Percentiles rank a stretch among this genome's conserved stretches.
These are phyloP conservation scores for Cathartes aura DNA, from an alignment of 2,113 vertebrate genomes.

Conservation along the genomic window DNA sequence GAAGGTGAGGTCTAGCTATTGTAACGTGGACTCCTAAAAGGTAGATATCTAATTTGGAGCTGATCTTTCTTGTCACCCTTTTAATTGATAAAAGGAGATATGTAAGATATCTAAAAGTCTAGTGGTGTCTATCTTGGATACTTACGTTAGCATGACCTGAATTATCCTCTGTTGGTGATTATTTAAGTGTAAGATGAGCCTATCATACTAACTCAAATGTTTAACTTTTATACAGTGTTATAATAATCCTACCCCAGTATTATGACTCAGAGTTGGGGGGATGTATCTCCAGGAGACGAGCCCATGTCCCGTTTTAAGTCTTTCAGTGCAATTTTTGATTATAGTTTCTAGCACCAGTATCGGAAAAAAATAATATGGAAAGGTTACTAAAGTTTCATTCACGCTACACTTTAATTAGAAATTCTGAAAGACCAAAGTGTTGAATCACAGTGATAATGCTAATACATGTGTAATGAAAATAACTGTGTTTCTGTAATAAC, in stretches of 20 bases:
- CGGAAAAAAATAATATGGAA: neutral
- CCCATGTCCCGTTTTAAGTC: neutral
- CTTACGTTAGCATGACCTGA: neutral
- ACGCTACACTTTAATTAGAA: neutral
- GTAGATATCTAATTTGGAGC: neutral
- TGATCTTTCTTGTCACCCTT: neutral
- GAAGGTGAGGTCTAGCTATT: neutral
- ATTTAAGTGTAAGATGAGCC: neutral
- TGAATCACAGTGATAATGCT: neutral
- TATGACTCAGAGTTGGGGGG: neutral
- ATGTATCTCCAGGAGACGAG: neutral
- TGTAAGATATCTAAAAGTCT: neutral
- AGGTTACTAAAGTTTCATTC: neutral
- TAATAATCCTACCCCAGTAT: neutral
- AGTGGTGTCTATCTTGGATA: neutral
- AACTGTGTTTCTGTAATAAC: neutral
- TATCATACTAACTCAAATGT: neutral
- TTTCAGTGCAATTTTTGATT: neutral
- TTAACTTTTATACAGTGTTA: neutral
- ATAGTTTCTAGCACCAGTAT: neutral
- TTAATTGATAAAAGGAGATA: neutral
- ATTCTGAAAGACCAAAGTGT: neutral
- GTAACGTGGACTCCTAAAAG: neutral
- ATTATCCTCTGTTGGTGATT: neutral
- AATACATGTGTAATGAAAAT: neutral